A percentile compares a stretch with the other conserved stretches of the same genome.
Conservation (phyloP, 2,888 invertebrate species). For the Himalopsyche japonica region DNA sequence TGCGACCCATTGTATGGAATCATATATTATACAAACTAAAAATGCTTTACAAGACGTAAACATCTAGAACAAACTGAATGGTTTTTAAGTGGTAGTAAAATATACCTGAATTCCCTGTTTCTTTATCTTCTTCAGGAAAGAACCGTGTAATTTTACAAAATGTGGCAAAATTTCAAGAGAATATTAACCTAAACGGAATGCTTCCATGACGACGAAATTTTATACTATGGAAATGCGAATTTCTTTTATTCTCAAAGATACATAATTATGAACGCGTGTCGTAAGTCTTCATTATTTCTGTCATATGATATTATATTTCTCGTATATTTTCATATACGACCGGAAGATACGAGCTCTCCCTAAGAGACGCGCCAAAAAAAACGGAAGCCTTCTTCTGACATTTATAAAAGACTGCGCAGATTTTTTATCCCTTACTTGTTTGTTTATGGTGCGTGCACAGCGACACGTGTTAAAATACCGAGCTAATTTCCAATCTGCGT, state of each 20-base stretch:
- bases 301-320: neutral
- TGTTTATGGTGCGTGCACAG: neutral
- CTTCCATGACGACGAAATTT: too few species aligned
- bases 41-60: too few species aligned
- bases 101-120: too few species aligned
- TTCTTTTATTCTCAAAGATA: neutral
- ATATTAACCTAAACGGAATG: too few species aligned
- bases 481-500: neutral
- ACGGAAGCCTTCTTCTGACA: neutral
- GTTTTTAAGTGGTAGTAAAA: too few species aligned
- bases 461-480: neutral
- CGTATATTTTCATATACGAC: neutral
- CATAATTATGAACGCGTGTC: neutral
- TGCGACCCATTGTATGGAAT: too few species aligned
- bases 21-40: too few species aligned
- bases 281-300: neutral
- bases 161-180: too few species aligned
- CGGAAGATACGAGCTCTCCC: neutral
- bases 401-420: neutral
- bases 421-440: neutral
- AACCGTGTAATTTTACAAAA: too few species aligned
- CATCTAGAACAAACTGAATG: too few species aligned
- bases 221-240: neutral
- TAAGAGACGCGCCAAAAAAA: neutral
- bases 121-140: too few species aligned